Percentiles rank a stretch among this genome's conserved stretches.
Conservation (phyloP, 2,113 vertebrate species). For the Vimba vimba region DNA sequence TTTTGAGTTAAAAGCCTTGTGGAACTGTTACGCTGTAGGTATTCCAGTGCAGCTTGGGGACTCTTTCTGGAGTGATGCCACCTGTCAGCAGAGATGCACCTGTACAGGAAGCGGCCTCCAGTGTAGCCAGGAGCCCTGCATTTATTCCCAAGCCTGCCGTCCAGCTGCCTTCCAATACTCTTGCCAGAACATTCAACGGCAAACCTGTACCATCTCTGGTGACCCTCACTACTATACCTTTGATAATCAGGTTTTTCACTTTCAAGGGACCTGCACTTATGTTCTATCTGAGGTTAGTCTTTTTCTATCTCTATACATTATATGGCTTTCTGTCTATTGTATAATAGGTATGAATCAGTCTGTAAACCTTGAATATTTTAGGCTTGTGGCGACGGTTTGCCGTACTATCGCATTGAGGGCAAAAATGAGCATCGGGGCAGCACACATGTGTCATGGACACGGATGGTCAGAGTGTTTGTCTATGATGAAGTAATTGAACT, state of each 20-base stretch:
- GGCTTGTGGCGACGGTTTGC: constrained; percentile 52
- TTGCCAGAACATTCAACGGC: constrained; percentile 64
- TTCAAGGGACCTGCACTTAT: constrained; percentile 44
- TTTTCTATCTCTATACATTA: background rate
- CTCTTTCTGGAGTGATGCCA: constrained; percentile 68
- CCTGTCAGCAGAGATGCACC: constrained; percentile 63
- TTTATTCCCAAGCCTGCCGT: constrained; percentile 62
- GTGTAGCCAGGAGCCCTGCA: constrained; percentile 60
- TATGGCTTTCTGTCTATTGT: background rate
- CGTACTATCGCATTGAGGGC: constrained; percentile 64
- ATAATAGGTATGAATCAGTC: background rate
- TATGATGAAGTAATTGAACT: constrained; percentile 62
- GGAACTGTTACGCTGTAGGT: constrained; percentile 52
- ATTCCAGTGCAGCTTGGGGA: constrained; percentile 44
- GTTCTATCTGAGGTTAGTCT: background rate
- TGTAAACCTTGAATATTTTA: background rate
- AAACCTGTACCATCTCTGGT: constrained; percentile 70
- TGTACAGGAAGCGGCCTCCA: constrained; percentile 52
- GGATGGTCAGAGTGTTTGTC: constrained; percentile 59
- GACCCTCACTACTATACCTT: constrained; percentile 81
- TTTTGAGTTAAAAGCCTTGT: background rate
- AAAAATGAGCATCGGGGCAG: constrained; percentile 67
- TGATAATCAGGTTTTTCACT: constrained; percentile 74
- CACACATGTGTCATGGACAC: constrained; percentile 60
- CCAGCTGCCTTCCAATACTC: constrained; percentile 50